Evolutionary conservation across 2,113 vertebrate genomes (phyloP), one percentile per base, ranked within the genome.

Genomic region (Poicephalus meyeri): DNA sequence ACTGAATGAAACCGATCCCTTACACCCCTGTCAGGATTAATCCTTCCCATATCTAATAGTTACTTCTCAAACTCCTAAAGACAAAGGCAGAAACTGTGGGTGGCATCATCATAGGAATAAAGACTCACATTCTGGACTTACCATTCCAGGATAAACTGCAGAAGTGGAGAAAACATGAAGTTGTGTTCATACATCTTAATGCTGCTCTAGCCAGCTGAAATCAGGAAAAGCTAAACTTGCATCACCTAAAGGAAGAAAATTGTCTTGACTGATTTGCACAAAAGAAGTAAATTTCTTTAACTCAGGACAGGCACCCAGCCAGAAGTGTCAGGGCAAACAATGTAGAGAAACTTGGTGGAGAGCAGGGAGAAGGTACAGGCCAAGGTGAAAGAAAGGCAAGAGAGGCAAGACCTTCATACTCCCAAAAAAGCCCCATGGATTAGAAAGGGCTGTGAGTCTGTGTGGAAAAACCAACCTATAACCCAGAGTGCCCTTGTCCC

Each of bases 51-150:
- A 81, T 24, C 73, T 78, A 80, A 64, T 13, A 28, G 65, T 13
- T 47, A 68, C 49, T 64, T 88, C 44, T 92, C 46, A 92, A 86
- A 73, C 13, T 60, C 83, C 52, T 55, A 33, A 86, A 77, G 73
- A 66, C 0, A 2, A 81, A 73, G 29, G 39, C 26, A 74, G 37
- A 80, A 91, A 74, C 21, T 16, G 20, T 0, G 2, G 0, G 2
- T 26, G 33, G 35, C 31, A 72, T 33, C 42, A 55, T 11, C 23
- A 35, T 1, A 25, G 18, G 50, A 89, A 53, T 47, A 58, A 65
- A 86, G 24, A 61, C 28, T 58, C 49, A 52, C 70, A 15, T 61
- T 60, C 39, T 56, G 25, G 37, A 85, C 10, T 82, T 72, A 37
- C 16, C 11, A 33, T 66, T 70, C 12, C 56, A 46, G 71, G 28